Base-by-base conservation (phyloP, 2,797 vertebrate species). In the Squalus acanthias region DNA sequence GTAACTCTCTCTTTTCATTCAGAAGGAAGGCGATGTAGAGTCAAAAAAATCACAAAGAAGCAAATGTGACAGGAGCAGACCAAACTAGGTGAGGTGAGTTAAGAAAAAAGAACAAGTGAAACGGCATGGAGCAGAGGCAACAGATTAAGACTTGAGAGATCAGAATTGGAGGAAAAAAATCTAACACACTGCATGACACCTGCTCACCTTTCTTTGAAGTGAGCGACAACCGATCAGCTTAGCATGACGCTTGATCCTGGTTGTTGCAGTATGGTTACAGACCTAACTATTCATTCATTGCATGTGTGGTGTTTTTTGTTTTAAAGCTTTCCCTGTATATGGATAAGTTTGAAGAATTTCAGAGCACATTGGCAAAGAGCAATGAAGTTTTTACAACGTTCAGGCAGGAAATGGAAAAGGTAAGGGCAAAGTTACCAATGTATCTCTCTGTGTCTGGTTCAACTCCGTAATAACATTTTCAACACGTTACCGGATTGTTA, bases 341-440 rank as follows among this genome's bases (percentile, higher is more conserved):
- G 99, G 99, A 99, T 98, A 99, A 99, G 97, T 99, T 99, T 97
- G 99, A 99, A 97, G 99, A 99, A 98, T 99, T 99, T 97, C 99
- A 99, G 98, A 99, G 98, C 96, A 99, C 99, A 94, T 98, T 99
- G 97, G 99, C 99, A 96, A 99, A 99, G 97, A 99, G 99, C 97
- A 99, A 99, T 65, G 99, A 99, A 97, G 98, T 99, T 97, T 99
- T 99, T 98, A 99, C 99, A 97, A 99, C 99, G 2, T 99, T 99
- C 98, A 98, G 99, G 97, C 99, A 99, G 97, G 99, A 99, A 98
- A 99, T 99, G 99, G 99, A 99, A 97, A 99, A 99, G 99, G 99
- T 99, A 97, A 96, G 97, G 7, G 20, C 79, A 63, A 29, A 15
- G 26, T 74, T 94, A 26, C 60, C 57, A 96, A 63, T 50, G 22